Percentiles rank a stretch among this genome's conserved stretches.
Evolutionary conservation across 2,888 invertebrate genomes (phyloP).

Genomic region (Tanypteryx hageni): DNA sequence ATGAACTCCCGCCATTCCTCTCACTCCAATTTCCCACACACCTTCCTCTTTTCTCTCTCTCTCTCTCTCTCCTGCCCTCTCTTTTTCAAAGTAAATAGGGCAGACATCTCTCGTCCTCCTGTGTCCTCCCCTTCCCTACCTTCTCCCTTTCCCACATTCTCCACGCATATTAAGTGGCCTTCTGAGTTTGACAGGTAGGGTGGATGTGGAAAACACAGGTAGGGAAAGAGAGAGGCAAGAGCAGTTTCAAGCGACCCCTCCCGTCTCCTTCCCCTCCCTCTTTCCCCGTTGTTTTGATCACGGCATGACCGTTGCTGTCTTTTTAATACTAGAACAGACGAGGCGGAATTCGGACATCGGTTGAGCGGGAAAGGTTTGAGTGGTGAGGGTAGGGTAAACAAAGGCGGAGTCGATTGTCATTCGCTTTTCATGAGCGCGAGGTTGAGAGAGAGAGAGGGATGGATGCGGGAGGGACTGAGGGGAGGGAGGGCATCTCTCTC

Average conservation of each 20-base stretch:
- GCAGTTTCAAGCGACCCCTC: not conserved
- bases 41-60: not conserved
- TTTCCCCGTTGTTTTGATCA: not conserved
- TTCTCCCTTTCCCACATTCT: not conserved
- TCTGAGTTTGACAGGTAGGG: slow-evolving; percentile 36
- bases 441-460: not conserved
- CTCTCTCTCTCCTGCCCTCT: too few relatives aligned
- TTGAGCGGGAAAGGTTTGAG: not conserved
- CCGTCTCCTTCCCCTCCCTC: not conserved
- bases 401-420: slow-evolving; percentile 16
- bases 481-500: not conserved
- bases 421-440: slow-evolving; percentile 4
- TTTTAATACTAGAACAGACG: not conserved
- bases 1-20: not conserved
- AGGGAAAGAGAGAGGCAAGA: not conserved
- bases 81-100: not conserved
- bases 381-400: not conserved
- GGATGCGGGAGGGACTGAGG: not conserved
- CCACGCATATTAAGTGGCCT: not conserved
- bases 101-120: not conserved
- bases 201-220: not conserved
- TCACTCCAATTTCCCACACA: not conserved
- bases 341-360: not conserved
- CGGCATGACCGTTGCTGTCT: not conserved
- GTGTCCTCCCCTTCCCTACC: not conserved